Conservation (phyloP, 2,797 vertebrate species). For the Pseudochaenichthys georgianus region DNA sequence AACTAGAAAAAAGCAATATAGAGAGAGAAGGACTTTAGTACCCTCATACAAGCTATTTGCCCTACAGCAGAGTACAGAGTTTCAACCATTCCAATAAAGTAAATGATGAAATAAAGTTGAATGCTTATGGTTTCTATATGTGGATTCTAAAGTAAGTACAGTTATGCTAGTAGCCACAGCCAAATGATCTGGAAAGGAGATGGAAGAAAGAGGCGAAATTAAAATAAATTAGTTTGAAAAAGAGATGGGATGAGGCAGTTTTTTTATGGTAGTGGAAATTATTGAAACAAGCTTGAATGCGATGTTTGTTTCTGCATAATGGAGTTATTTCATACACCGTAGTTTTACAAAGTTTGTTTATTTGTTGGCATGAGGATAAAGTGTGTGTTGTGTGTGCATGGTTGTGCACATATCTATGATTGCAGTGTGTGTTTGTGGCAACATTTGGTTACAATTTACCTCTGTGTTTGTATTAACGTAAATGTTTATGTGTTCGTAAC, state of each 20-base stretch:
- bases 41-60: conserved; percentile 34
- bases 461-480: conserved; percentile 20
- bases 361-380: conserved; percentile 12
- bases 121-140: conserved; percentile 52
- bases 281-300: conserved; percentile 3
- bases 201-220: conserved; percentile 37
- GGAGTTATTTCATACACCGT: background rate
- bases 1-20: conserved; percentile 37
- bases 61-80: conserved; percentile 50
- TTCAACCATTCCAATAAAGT: conserved; percentile 46
- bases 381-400: conserved; percentile 9
- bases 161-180: conserved; percentile 30
- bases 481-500: conserved; percentile 1
- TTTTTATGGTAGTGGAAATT: conserved; percentile 3
- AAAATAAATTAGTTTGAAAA: conserved; percentile 40
- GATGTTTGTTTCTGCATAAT: conserved; percentile 22
- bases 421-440: background rate
- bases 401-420: background rate
- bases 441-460: conserved; percentile 24
- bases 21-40: conserved; percentile 25
- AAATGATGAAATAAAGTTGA: conserved; percentile 64
- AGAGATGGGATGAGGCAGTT: conserved; percentile 25
- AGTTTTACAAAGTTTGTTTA: background rate
- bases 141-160: conserved; percentile 58
- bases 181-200: conserved; percentile 57